Conservation (phyloP, 2,797 vertebrate genomes). For the Sebastes umbrosus region DNA sequence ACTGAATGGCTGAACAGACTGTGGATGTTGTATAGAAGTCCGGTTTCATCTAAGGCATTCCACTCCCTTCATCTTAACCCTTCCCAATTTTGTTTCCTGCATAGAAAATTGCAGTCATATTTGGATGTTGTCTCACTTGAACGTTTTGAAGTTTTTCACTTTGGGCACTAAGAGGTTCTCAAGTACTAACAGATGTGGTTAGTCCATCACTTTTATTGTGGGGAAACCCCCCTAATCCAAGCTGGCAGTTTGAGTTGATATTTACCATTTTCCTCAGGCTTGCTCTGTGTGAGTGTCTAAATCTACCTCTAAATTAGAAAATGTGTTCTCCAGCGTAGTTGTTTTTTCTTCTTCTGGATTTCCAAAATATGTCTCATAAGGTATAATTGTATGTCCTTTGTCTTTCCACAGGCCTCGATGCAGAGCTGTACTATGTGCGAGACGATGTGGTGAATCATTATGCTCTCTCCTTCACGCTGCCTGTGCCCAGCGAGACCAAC, state of each 20-base stretch:
- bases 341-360: background rate
- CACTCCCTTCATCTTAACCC: constrained; percentile 32
- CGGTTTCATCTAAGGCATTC: constrained; percentile 31
- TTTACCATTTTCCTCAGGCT: constrained; percentile 11
- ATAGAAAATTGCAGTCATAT: constrained; percentile 63
- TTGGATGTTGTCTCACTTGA: constrained; percentile 51
- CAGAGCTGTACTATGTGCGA: constrained; percentile 96
- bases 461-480: constrained; percentile 94
- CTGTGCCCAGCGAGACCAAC: constrained; percentile 94
- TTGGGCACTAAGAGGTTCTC: constrained; percentile 51
- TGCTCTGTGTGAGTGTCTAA: background rate
- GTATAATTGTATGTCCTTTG: background rate
- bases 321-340: background rate
- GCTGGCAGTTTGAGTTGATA: constrained; percentile 35
- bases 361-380: constrained; percentile 1
- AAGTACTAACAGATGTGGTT: constrained; percentile 67
- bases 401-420: constrained; percentile 88
- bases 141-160: constrained; percentile 59
- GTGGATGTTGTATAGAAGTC: constrained; percentile 1
- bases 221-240: constrained; percentile 1
- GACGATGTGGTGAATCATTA: constrained; percentile 94
- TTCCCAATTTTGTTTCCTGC: constrained; percentile 32
- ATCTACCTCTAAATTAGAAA: background rate
- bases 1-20: constrained; percentile 13
- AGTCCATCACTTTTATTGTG: constrained; percentile 40